Conservation (phyloP, 1,140 invertebrate genomes). For the Arctopsyche grandis region DNA sequence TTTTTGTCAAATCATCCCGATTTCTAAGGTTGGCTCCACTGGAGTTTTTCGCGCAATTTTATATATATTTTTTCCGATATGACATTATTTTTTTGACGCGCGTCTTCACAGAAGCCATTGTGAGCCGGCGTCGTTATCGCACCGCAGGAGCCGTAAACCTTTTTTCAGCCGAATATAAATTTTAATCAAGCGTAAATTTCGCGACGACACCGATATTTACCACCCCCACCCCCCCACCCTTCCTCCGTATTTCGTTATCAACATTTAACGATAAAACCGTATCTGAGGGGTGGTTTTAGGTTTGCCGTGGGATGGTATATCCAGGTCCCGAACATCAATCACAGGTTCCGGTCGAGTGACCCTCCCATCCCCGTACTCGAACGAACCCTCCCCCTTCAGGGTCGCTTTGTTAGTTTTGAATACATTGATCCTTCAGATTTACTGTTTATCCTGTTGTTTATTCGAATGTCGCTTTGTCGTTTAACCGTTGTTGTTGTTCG, state of each 20-base stretch:
- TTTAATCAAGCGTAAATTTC: constrained; percentile 38
- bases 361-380: neutral
- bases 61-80: neutral
- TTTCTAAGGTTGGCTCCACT: neutral
- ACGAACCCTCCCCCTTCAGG: neutral
- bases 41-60: neutral
- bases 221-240: neutral
- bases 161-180: constrained; percentile 32
- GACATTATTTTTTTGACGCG: neutral
- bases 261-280: constrained; percentile 14
- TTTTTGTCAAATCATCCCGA: constrained; percentile 24
- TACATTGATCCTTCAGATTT: constrained; percentile 41
- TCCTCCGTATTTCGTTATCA: constrained; percentile 5
- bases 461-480: constrained; percentile 21
- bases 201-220: constrained; percentile 33
- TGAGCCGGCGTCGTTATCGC: too few species aligned
- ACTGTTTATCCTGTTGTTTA: constrained; percentile 20
- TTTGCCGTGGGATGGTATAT: neutral
- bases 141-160: neutral
- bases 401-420: constrained; percentile 40
- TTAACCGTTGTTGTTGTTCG: constrained; percentile 11
- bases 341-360: constrained; percentile 39
- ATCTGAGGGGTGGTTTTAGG: neutral
- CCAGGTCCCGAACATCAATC: constrained; percentile 46
- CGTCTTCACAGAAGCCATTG: neutral